Conservation (phyloP, 2,113 vertebrate species). For the Morone saxatilis region DNA sequence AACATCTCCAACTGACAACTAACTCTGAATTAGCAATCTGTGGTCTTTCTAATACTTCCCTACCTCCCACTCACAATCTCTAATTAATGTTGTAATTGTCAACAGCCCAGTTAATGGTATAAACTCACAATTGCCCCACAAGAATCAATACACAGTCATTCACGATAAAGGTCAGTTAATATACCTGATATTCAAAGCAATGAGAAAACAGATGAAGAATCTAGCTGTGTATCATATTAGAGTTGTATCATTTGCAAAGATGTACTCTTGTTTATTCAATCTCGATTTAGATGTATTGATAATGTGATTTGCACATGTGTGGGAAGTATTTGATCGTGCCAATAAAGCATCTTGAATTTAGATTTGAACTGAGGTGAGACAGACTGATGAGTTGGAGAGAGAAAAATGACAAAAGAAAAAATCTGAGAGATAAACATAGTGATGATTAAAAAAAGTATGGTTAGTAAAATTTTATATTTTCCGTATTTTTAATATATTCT, state of each 20-base stretch:
- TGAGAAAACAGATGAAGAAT: background rate
- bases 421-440: conserved; percentile 11
- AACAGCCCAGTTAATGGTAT: conserved; percentile 1
- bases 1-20: conserved; percentile 4
- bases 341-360: background rate
- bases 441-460: background rate
- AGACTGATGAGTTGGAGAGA: background rate
- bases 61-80: conserved; percentile 19
- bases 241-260: background rate
- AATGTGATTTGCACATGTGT: conserved; percentile 2
- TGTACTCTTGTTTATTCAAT: background rate
- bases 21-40: background rate
- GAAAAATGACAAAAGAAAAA: background rate
- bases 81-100: conserved; percentile 14
- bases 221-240: background rate
- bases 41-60: background rate
- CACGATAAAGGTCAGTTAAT: conserved; percentile 15
- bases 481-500: background rate
- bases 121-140: background rate
- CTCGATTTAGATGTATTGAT: background rate
- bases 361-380: conserved; percentile 7
- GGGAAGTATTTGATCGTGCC: conserved; percentile 7
- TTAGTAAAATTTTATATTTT: background rate
- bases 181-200: background rate
- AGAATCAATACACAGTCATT: conserved; percentile 23